phyloP scores from a whole-genome alignment of 2,888 invertebrate species.

The Tetragonula carbonaria region DNA sequence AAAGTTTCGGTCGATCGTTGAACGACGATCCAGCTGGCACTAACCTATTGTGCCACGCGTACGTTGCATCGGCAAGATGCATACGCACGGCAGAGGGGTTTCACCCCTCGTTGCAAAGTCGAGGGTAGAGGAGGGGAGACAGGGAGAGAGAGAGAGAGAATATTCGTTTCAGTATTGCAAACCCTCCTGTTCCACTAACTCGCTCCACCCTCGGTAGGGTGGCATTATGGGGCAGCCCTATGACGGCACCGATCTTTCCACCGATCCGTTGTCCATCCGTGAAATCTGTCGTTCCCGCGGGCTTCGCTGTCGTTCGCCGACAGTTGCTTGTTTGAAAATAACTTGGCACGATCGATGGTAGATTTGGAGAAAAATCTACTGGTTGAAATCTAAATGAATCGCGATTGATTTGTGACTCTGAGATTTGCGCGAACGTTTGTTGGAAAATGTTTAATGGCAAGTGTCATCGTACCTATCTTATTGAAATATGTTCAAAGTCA shows the following conservation, averaged over 20 bases:
- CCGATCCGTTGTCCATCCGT: constrained; percentile 36
- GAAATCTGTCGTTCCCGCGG: constrained; percentile 36
- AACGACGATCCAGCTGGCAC: constrained; percentile 70
- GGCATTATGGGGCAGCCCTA: constrained; percentile 42
- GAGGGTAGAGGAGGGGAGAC: constrained; percentile 41
- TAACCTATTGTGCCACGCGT: constrained; percentile 67
- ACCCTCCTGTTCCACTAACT: constrained; percentile 50
- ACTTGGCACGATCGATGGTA: neutral
- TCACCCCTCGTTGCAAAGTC: constrained; percentile 64
- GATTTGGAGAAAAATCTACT: neutral
- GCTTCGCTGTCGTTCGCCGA: constrained; percentile 25
- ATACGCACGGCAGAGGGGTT: constrained; percentile 60
- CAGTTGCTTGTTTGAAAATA: neutral
- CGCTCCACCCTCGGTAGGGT: constrained; percentile 59
- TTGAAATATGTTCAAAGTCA: too few relatives aligned
- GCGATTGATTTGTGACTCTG: neutral
- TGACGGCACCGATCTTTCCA: constrained; percentile 60
- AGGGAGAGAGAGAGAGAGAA: constrained; percentile 43
- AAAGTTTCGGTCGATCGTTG: constrained; percentile 45
- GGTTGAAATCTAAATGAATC: neutral
- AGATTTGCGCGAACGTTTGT: too few relatives aligned
- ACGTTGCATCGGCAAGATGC: constrained; percentile 69
- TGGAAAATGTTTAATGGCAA: too few relatives aligned
- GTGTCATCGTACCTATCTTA: too few relatives aligned
- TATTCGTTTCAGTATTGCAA: constrained; percentile 72